phyloP scores from a whole-genome alignment of 2,797 vertebrate species.

The Micropoecilia bifurca region DNA sequence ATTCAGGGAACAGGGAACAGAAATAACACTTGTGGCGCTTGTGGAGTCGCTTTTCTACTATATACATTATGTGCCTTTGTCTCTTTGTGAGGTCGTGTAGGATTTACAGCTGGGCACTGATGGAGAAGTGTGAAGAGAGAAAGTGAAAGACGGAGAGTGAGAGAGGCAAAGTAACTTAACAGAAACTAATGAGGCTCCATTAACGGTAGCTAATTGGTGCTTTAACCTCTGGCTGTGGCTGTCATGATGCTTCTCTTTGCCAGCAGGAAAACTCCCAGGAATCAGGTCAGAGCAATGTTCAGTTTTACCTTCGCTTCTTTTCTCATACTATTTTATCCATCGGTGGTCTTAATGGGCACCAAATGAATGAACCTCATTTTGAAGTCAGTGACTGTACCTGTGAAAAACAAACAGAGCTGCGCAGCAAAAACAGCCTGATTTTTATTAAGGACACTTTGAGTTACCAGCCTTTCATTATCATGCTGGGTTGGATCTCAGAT shows the following conservation, averaged over 20 bases:
- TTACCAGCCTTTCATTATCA: slow-evolving; percentile 24
- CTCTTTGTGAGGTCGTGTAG: slow-evolving; percentile 22
- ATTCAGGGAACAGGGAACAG: not conserved
- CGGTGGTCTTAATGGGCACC: slow-evolving; percentile 38
- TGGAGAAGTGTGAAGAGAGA: slow-evolving; percentile 29
- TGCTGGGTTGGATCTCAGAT: slow-evolving; percentile 18
- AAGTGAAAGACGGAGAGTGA: slow-evolving; percentile 14
- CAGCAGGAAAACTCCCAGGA: slow-evolving; percentile 50
- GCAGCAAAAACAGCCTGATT: slow-evolving; percentile 7
- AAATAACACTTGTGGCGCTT: not conserved
- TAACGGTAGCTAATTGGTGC: slow-evolving; percentile 74
- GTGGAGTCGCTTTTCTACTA: not conserved
- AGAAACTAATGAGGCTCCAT: slow-evolving; percentile 72
- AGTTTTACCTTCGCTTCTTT: slow-evolving; percentile 38
- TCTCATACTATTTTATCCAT: slow-evolving; percentile 19
- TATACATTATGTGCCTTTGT: not conserved
- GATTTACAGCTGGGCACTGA: slow-evolving; percentile 32
- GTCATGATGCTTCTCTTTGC: slow-evolving; percentile 56
- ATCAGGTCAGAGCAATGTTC: slow-evolving; percentile 40
- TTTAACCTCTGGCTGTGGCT: slow-evolving; percentile 71
- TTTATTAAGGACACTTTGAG: slow-evolving; percentile 18
- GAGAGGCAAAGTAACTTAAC: slow-evolving; percentile 38
- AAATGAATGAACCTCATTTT: slow-evolving; percentile 41
- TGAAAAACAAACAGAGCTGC: slow-evolving; percentile 18
- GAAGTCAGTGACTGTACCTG: slow-evolving; percentile 30